Evolutionary conservation across 2,113 vertebrate genomes (phyloP).

Genomic region (Pyxicephalus adspersus): DNA sequence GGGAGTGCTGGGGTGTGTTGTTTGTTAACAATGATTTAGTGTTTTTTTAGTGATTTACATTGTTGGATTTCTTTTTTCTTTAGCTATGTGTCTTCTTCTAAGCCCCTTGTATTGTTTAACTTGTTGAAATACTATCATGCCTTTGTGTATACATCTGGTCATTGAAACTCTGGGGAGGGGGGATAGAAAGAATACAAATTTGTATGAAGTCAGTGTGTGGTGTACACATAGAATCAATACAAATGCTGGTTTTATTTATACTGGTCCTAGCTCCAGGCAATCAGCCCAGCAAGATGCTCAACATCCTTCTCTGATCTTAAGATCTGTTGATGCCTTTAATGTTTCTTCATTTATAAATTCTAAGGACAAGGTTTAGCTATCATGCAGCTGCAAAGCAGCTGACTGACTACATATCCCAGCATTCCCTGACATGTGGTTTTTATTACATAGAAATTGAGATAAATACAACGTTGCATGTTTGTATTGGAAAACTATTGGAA

Average conservation of each 20-base stretch:
- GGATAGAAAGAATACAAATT: neutral
- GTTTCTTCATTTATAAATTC: neutral
- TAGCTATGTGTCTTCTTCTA: neutral
- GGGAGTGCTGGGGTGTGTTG: no score
- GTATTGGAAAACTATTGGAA: no score
- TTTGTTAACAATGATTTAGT: no score
- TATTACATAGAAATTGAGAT: neutral
- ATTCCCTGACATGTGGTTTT: neutral
- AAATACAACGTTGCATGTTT: no score
- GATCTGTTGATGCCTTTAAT: neutral
- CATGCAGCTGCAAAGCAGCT: neutral
- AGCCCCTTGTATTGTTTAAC: neutral
- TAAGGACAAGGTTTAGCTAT: neutral
- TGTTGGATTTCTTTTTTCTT: no score
- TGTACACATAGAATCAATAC: neutral
- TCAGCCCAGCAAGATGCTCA: neutral
- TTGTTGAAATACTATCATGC: neutral
- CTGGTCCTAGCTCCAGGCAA: neutral
- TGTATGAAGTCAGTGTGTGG: constrained; percentile 6
- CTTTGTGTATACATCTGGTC: neutral
- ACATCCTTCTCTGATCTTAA: constrained; percentile 1
- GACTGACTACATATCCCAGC: neutral
- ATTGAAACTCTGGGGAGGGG: neutral
- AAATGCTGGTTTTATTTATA: neutral
- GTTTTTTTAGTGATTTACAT: no score